Conservation (phyloP, 1,140 invertebrate species). For the Drosophila busckii region DNA sequence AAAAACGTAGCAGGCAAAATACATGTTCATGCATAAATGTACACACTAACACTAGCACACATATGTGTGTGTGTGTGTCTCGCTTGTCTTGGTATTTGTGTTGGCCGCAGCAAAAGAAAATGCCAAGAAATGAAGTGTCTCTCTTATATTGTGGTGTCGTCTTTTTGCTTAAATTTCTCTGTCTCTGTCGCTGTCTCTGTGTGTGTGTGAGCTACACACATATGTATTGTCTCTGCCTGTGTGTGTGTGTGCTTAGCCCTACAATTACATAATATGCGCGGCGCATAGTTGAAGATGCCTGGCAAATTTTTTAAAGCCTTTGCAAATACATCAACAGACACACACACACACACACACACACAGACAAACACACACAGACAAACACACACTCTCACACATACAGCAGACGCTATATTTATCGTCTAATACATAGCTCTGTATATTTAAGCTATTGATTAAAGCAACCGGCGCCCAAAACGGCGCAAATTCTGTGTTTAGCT, state of each 20-base stretch:
- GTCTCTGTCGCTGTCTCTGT: conserved; percentile 11
- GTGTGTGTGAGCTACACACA: conserved; percentile 7
- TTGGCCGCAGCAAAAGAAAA: conserved; percentile 52
- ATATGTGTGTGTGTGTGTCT: conserved; percentile 31
- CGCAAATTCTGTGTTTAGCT: not conserved
- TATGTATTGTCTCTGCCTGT: not conserved
- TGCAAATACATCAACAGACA: conserved; percentile 15
- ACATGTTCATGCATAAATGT: conserved; percentile 42
- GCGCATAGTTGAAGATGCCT: conserved; percentile 50
- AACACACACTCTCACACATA: no score
- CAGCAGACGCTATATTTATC: no score
- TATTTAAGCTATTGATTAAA: conserved; percentile 21
- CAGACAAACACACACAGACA: no score
- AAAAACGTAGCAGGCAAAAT: conserved; percentile 58
- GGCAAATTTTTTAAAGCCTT: conserved; percentile 58
- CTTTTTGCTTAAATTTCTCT: conserved; percentile 7
- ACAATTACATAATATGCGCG: conserved; percentile 73
- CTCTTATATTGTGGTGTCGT: conserved; percentile 23
- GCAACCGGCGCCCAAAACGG: conserved; percentile 3
- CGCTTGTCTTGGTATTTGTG: conserved; percentile 22
- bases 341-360: not conserved
- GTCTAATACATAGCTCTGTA: no score
- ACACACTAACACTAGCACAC: conserved; percentile 6
- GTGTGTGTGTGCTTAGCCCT: conserved; percentile 34
- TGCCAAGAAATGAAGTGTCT: conserved; percentile 71